Evolutionary conservation across 1,140 invertebrate species (phyloP).

Genomic region (Heliconius hermathena): DNA sequence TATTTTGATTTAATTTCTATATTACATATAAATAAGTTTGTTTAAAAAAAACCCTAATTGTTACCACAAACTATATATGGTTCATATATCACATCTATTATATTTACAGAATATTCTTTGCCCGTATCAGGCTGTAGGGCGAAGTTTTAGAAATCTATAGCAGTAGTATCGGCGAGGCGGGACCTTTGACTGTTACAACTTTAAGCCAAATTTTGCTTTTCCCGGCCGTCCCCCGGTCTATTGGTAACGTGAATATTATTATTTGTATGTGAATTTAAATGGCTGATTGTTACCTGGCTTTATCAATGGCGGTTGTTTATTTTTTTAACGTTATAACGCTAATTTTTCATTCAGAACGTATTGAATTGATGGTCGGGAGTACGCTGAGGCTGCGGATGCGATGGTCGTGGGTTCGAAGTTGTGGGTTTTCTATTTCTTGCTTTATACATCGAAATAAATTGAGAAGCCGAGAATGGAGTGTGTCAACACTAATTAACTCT

Average conservation of each 20-base stretch:
- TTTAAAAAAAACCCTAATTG: no score
- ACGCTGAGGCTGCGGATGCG: no score
- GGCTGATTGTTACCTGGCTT: slow-evolving; percentile 11
- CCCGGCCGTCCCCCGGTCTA: background rate
- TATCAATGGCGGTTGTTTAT: background rate
- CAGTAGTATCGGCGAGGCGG: slow-evolving; percentile 31
- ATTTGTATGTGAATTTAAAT: slow-evolving; percentile 9
- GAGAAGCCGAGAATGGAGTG: no score
- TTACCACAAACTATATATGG: no score
- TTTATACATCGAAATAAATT: no score
- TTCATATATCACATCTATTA: background rate
- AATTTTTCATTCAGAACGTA: background rate
- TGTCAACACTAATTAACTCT: background rate
- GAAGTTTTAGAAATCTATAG: slow-evolving; percentile 41
- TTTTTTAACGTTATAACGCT: background rate
- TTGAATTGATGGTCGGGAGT: background rate
- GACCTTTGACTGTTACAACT: slow-evolving; percentile 41
- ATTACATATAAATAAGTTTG: no score
- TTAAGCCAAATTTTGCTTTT: slow-evolving; percentile 28
- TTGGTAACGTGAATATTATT: slow-evolving; percentile 9
- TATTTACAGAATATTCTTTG: slow-evolving; percentile 16
- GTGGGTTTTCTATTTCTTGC: no score
- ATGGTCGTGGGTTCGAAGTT: background rate
- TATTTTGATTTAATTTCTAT: no score
- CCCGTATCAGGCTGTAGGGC: slow-evolving; percentile 1